Evolutionary conservation across 2,797 vertebrate species (phyloP).

Genomic region (Delichon dasypus): DNA sequence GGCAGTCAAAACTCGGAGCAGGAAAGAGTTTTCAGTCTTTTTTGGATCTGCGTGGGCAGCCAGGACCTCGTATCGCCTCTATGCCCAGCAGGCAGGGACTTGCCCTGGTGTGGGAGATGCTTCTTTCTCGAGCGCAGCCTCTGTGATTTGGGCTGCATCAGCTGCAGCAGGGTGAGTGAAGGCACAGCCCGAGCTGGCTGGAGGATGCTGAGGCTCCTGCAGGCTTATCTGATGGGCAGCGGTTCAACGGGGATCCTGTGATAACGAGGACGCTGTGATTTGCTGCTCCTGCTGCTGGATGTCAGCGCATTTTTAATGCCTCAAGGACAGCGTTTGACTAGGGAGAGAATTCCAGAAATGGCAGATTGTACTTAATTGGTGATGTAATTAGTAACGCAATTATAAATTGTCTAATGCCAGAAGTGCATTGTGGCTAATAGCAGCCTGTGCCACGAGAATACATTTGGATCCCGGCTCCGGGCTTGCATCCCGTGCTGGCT

Average conservation of each 20-base stretch:
- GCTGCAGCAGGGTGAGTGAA: background rate
- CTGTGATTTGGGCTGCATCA: background rate
- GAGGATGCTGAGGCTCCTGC: background rate
- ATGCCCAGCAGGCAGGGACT: background rate
- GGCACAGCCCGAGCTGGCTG: background rate
- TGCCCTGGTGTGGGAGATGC: background rate
- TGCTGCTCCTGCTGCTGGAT: background rate
- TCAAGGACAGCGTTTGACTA: background rate
- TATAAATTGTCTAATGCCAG: constrained; percentile 25
- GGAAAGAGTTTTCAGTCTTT: background rate
- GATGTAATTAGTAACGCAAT: constrained; percentile 36
- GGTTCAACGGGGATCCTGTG: background rate
- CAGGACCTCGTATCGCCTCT: background rate
- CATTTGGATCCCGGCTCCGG: background rate
- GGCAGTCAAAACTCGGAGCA: background rate
- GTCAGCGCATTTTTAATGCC: background rate
- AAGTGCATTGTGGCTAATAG: constrained; percentile 1
- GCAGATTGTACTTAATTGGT: constrained; percentile 40
- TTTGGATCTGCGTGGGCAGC: background rate
- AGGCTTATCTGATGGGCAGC: background rate
- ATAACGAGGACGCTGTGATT: constrained; percentile 4
- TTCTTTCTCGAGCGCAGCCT: background rate
- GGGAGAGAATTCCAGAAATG: constrained; percentile 40
- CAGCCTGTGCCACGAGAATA: background rate
- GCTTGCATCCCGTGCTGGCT: background rate